A percentile compares a stretch with the other conserved stretches of the same genome.
Evolutionary conservation across 2,888 invertebrate species (phyloP).

Genomic region (Eucriotettix oculatus): DNA sequence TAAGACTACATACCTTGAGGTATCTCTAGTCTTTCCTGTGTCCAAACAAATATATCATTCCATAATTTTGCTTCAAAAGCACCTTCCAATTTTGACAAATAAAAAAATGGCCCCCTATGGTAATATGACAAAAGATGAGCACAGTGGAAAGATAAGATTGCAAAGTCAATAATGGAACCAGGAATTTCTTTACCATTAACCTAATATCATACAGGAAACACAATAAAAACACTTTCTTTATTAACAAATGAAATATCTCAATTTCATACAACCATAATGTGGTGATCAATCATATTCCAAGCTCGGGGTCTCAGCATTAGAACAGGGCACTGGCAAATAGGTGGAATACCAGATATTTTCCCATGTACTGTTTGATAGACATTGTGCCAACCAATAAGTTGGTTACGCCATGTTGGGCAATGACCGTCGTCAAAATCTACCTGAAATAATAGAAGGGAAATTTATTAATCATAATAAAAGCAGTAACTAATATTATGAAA

Average conservation of each 20-base stretch:
- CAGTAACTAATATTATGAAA: no score
- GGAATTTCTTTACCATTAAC: conserved; percentile 41
- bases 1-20: conserved; percentile 22
- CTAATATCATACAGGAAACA: conserved; percentile 19
- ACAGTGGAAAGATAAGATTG: conserved; percentile 47
- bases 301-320: conserved; percentile 52
- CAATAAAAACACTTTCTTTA: no score
- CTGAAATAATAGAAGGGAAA: conserved; percentile 12
- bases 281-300: conserved; percentile 57
- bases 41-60: conserved; percentile 51
- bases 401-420: conserved; percentile 55
- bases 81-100: conserved; percentile 52
- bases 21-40: conserved; percentile 35
- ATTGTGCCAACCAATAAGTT: conserved; percentile 43
- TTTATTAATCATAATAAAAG: no score
- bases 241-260: not conserved
- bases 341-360: conserved; percentile 31
- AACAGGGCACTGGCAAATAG: conserved; percentile 35
- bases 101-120: conserved; percentile 49
- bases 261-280: conserved; percentile 31
- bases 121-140: conserved; percentile 33
- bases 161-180: conserved; percentile 53
- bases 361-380: conserved; percentile 37
- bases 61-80: conserved; percentile 46
- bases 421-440: conserved; percentile 55